Evolutionary conservation across 1,140 invertebrate species (phyloP).

Genomic region (Trichonephila clavata): DNA sequence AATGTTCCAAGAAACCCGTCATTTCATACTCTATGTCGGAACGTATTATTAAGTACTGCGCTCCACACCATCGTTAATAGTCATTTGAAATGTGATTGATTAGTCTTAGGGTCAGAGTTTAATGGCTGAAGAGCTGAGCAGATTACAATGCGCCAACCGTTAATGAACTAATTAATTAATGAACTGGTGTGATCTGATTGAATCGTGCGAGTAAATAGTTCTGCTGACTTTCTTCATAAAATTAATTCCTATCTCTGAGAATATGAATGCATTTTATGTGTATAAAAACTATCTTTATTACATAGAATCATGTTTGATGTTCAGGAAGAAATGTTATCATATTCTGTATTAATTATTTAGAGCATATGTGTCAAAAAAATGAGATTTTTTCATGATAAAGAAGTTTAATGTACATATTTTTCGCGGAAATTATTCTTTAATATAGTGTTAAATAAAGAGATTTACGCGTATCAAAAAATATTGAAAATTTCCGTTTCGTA

Average conservation of each 20-base stretch:
- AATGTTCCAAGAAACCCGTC: slow-evolving; percentile 22
- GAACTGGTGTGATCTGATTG: slow-evolving; percentile 7
- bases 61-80: slow-evolving; percentile 23
- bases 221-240: slow-evolving; percentile 13
- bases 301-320: not conserved
- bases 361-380: no score
- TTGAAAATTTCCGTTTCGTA: no score
- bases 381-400: no score
- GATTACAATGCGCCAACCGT: slow-evolving; percentile 20
- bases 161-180: slow-evolving; percentile 42
- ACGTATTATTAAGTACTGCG: slow-evolving; percentile 15
- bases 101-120: slow-evolving; percentile 10
- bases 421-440: no score
- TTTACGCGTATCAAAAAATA: no score
- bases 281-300: not conserved
- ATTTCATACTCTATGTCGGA: not conserved
- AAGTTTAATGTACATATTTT: no score
- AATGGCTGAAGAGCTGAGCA: slow-evolving; percentile 30
- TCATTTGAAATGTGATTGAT: slow-evolving; percentile 38
- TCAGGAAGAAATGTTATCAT: no score
- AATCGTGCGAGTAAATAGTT: slow-evolving; percentile 11
- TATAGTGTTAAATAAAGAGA: no score
- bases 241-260: not conserved
- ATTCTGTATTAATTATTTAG: no score
- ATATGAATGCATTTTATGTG: not conserved